Evolutionary conservation across 1,140 invertebrate species (phyloP).

Genomic region (Lasioglossum baleicum): DNA sequence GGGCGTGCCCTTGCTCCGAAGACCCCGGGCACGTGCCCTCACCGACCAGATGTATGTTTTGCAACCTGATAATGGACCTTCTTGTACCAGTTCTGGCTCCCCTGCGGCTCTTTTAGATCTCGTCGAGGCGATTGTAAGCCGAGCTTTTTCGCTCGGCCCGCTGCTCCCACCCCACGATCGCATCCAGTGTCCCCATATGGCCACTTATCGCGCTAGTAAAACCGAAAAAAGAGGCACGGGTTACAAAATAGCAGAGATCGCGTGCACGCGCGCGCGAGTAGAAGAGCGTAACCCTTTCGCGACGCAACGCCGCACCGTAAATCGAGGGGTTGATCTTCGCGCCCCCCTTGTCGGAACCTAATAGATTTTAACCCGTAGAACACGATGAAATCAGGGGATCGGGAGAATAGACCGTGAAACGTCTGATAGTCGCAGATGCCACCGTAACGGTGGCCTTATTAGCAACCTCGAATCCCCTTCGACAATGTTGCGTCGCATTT

Average conservation of each 20-base stretch:
- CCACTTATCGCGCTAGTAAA: slow-evolving; percentile 67
- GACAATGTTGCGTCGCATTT: neutral
- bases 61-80: slow-evolving; percentile 79
- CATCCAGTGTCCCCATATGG: slow-evolving; percentile 73
- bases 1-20: slow-evolving; percentile 67
- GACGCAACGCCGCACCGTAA: neutral
- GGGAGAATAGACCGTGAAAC: neutral
- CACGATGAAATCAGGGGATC: neutral
- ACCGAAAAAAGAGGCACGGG: slow-evolving; percentile 55
- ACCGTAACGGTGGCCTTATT: neutral
- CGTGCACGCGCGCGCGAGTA: neutral
- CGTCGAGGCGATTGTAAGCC: slow-evolving; percentile 75
- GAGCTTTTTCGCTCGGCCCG: slow-evolving; percentile 72
- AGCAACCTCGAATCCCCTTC: neutral
- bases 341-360: neutral
- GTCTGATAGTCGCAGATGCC: neutral
- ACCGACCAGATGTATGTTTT: slow-evolving; percentile 77
- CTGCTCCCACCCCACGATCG: slow-evolving; percentile 59
- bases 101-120: slow-evolving; percentile 77
- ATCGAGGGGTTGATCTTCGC: too few species aligned
- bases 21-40: slow-evolving; percentile 70
- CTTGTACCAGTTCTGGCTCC: slow-evolving; percentile 70
- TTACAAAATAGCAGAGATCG: slow-evolving; percentile 39
- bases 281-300: slow-evolving; percentile 6
- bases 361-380: neutral